Base-by-base conservation (phyloP, 2,888 invertebrate species). In the Drosophila antonietae region DNA sequence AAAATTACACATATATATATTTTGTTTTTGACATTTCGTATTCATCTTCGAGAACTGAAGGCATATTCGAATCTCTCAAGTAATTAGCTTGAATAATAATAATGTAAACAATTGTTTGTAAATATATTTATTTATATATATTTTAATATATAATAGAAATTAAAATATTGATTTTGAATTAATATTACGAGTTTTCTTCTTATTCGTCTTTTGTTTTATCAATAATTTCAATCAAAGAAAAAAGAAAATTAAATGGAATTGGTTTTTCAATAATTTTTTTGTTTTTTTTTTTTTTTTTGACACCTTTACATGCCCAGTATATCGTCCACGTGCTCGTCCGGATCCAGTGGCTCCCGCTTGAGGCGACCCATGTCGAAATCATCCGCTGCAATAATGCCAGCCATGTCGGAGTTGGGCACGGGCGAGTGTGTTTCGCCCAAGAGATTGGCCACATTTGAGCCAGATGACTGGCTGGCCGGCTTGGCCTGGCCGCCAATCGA, bases 351-450 rank as follows among this genome's bases (percentile, higher is more conserved):
- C 61, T 90, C 90, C 2, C 73, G 82, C 59, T 90, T 90, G 0
- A 90, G 62, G 41, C 68, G 67, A 12, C 61, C 33, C 41, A 79
- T 68, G n/a, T 78, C 68, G 12, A 83, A 90, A 39, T 83, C 73
- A 56, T 90, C 90, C 18, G 85, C 78, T 1, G 80, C 81, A 56
- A 90, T 90, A 15, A 74, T 75, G 59, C 80, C 91, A 1, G 88
- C 81, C 14, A 71, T 88, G 43, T 81, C 15, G 23, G 10, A 10
- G 37, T 43, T 47, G 43, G 44, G 12, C 37, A 51, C 20, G 14
- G 44, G 6, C 18, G 23, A 10, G 47, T 33, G 60, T 7, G 47
- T 14, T 9, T 71, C 70, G 18, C 20, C 37, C 8, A 78, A 15
- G 0, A 81, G 71, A 71, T 78, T 73, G 28, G 68, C 78, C 55